Evolutionary conservation across 2,888 invertebrate species (phyloP), one percentile per base, ranked within the genome.

Genomic region (Tanaodytes sp.): DNA sequence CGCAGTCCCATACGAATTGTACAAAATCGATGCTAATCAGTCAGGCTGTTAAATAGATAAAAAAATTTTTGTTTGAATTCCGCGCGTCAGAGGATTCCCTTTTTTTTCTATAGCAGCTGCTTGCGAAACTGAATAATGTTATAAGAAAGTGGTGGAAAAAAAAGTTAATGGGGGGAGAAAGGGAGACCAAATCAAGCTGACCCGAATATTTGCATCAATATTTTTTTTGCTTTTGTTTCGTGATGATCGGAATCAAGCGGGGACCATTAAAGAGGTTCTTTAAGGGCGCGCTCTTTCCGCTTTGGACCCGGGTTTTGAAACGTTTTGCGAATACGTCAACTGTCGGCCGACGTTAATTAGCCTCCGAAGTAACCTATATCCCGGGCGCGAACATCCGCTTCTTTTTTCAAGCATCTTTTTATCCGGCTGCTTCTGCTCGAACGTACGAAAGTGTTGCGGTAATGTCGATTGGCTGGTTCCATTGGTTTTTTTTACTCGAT

Each of bases 141-240:
- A 39, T 62, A 67, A 30, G 46, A 45, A 70, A 62, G 46, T 37
- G 46, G 39, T 14, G n/a, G n/a, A n/a, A n/a, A 23, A 46, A 45
- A 46, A 57, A 46, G 37, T 46, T 36, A 36, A 18, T 51, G 43
- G 15, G 63, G 33, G 54, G 48, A 51, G 16, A 77, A 76, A 77
- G 76, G 75, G 64, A 73, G 58, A 23, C 23, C 5, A 23, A 23
- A 75, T 74, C 54, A 71, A 72, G 73, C 72, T 77, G 77, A 78
- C 77, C 78, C 74, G 64, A 76, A 79, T 77, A 77, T 75, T 75
- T 73, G 69, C 58, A 52, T 68, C 71, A 73, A 54, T 70, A 20
- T 54, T 58, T 42, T 57, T 30, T 43, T 58, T 36, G 45, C 45
- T 49, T 49, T 23, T 23, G 23, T 23, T 23, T 23, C 23, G 23